Percentiles rank a stretch among this genome's conserved stretches.
These are phyloP conservation scores for Pithys albifrons DNA, from an alignment of 2,113 vertebrate species.

Conservation along the genomic window DNA sequence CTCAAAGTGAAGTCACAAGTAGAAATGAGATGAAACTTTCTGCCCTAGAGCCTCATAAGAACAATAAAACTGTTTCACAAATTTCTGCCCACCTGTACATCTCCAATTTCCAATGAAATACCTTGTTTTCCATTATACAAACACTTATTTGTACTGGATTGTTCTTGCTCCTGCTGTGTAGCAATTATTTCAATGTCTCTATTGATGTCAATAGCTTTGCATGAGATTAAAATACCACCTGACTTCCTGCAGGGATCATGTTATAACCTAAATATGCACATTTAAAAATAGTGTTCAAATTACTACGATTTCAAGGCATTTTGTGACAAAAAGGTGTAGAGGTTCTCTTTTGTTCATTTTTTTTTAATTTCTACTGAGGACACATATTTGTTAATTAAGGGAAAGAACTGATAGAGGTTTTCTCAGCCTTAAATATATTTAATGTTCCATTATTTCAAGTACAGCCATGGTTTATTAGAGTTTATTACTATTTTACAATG, in stretches of 20 bases:
- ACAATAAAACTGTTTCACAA: not conserved
- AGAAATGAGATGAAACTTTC: not conserved
- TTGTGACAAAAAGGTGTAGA: not conserved
- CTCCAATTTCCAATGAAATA: not conserved
- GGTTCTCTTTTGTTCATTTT: not conserved
- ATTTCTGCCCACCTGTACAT: not conserved
- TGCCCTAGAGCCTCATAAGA: not conserved
- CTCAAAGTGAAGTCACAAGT: not conserved
- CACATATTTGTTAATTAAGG: not conserved
- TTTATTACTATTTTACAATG: constrained; percentile 23
- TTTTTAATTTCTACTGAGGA: not conserved
- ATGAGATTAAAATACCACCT: not conserved
- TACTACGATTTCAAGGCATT: not conserved
- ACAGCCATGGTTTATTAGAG: constrained; percentile 44
- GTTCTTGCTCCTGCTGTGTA: not conserved
- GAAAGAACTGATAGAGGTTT: not conserved
- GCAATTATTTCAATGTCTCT: not conserved
- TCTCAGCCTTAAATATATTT: constrained; percentile 73
- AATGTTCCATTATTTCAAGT: constrained; percentile 68
- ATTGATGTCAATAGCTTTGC: not conserved
- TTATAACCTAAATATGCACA: not conserved
- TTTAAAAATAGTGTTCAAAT: not conserved
- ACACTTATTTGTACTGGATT: not conserved
- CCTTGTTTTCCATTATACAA: not conserved
- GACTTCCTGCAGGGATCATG: not conserved